Conservation (phyloP, 1,140 invertebrate species). For the honey bee (Apis mellifera) region Amel_HAv3.1 CM009942.2:201501-202000, state of each 20-base stretch:
- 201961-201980: no score
- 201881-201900: constrained; percentile 63
- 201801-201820: constrained; percentile 55
- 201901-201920: no score
- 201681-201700: constrained; percentile 6
- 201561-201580: no score
- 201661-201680: neutral
- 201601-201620: neutral
- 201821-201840: constrained; percentile 51
- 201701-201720: constrained; percentile 18
- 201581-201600: no score
- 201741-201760: constrained; percentile 31
- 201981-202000: neutral
- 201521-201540: no score
- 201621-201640: neutral
- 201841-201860: constrained; percentile 13
- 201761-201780: constrained; percentile 52
- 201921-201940: neutral
- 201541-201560: no score
- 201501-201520: no score
- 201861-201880: constrained; percentile 39
- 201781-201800: constrained; percentile 22
- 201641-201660: neutral
- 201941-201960: no score
- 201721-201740: constrained; percentile 7